Evolutionary conservation across 2,797 vertebrate species (phyloP).

Genomic region (Catostomus latipinnis): DNA sequence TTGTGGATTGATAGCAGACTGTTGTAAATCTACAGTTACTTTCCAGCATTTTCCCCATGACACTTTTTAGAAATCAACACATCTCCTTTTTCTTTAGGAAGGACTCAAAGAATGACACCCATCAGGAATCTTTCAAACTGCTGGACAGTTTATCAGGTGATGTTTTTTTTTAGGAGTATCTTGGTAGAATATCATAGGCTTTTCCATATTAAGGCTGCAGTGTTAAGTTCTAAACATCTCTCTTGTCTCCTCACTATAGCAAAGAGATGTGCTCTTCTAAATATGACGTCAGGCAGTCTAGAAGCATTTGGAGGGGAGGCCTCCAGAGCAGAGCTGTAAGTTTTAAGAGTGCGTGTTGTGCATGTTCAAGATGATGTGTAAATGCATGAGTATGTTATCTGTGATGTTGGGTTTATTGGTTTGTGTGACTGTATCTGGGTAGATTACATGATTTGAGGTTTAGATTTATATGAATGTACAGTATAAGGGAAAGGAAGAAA

Average conservation of each 20-base stretch:
- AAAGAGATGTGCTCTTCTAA: constrained; percentile 71
- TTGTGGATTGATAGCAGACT: constrained; percentile 19
- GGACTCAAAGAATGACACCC: constrained; percentile 58
- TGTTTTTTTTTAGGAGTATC: constrained; percentile 20
- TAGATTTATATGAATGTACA: too few relatives aligned
- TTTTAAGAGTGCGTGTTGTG: constrained; percentile 5
- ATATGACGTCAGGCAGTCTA: constrained; percentile 83
- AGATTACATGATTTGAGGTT: too few relatives aligned
- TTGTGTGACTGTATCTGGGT: constrained; percentile 7
- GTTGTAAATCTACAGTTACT: constrained; percentile 7
- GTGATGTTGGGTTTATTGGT: neutral
- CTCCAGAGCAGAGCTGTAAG: constrained; percentile 86
- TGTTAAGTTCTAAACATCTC: neutral
- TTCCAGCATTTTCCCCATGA: neutral
- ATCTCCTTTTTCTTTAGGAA: constrained; percentile 63
- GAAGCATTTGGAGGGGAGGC: constrained; percentile 86
- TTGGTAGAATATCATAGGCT: neutral
- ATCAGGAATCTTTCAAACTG: constrained; percentile 72
- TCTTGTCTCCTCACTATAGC: constrained; percentile 65
- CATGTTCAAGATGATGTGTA: constrained; percentile 2
- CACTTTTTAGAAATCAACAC: neutral
- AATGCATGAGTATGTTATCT: neutral
- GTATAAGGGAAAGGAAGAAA: too few relatives aligned
- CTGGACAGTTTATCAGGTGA: constrained; percentile 75
- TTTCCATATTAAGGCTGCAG: neutral